Evolutionary conservation across 2,113 vertebrate species (phyloP).

Genomic region (Austrofundulus limnaeus): DNA sequence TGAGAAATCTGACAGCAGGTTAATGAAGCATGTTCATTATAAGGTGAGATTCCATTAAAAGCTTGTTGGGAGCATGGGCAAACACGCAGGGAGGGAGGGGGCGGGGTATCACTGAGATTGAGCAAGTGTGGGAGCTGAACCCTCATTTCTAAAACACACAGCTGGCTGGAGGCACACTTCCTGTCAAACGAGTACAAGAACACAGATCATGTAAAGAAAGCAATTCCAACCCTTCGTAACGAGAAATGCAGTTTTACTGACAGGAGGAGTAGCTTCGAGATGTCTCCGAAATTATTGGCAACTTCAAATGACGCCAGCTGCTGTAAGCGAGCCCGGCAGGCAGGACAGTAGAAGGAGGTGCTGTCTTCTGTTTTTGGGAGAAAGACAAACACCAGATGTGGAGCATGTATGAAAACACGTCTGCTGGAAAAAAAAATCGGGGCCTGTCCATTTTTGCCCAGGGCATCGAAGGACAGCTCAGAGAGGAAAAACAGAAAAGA

Average conservation of each 20-base stretch:
- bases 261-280: background rate
- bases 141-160: conserved; percentile 30
- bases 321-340: conserved; percentile 24
- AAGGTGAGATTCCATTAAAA: conserved; percentile 52
- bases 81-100: conserved; percentile 21
- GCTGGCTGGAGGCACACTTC: conserved; percentile 30
- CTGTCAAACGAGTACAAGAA: conserved; percentile 26
- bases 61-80: conserved; percentile 22
- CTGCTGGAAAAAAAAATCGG: conserved; percentile 32
- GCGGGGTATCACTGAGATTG: conserved; percentile 40
- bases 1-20: conserved; percentile 49
- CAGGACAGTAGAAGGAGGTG: conserved; percentile 2
- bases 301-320: background rate
- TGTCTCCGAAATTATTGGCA: conserved; percentile 21
- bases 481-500: conserved; percentile 37
- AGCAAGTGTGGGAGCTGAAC: conserved; percentile 39
- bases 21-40: conserved; percentile 63
- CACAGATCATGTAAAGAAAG: conserved; percentile 21
- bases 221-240: conserved; percentile 11
- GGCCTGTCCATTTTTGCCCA: conserved; percentile 50
- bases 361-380: background rate
- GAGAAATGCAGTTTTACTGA: conserved; percentile 25
- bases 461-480: conserved; percentile 34
- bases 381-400: conserved; percentile 20
- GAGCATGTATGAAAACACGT: conserved; percentile 41